Conservation (phyloP, 2,888 invertebrate species). For the Taenaris catops region DNA sequence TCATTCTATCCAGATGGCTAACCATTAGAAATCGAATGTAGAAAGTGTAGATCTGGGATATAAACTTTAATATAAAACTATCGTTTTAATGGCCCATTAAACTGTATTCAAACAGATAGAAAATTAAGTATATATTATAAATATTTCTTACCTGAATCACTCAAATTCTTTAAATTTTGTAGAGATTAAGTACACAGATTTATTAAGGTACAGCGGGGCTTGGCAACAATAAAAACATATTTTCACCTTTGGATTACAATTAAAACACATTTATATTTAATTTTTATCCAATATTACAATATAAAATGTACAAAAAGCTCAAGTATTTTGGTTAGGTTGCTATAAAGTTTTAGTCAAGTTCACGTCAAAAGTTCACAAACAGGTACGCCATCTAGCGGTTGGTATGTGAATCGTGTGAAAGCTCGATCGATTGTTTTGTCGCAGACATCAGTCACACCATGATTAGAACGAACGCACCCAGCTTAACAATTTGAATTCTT, state of each 20-base stretch:
- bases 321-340: conserved; percentile 74
- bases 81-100: too few species aligned
- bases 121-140: conserved; percentile 8
- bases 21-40: conserved; percentile 12
- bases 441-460: conserved; percentile 31
- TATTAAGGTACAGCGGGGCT: conserved; percentile 10
- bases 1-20: too few species aligned
- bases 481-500: conserved; percentile 33
- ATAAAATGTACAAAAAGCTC: conserved; percentile 63
- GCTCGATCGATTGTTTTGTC: conserved; percentile 58
- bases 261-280: conserved; percentile 25
- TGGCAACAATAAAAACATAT: conserved; percentile 27
- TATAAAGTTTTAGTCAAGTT: conserved; percentile 70
- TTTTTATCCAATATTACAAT: conserved; percentile 47
- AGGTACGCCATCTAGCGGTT: conserved; percentile 55
- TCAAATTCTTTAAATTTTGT: conserved; percentile 33
- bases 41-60: conserved; percentile 3
- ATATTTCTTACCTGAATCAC: conserved; percentile 35
- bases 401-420: conserved; percentile 54
- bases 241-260: conserved; percentile 18
- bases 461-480: conserved; percentile 40
- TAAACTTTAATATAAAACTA: neutral
- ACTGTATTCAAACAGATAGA: too few species aligned
- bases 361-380: conserved; percentile 76
- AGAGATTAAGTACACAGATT: conserved; percentile 15